These are phyloP conservation scores for Oryzias curvinotus DNA, from an alignment of 2,113 vertebrate genomes.

Conservation along the genomic window DNA sequence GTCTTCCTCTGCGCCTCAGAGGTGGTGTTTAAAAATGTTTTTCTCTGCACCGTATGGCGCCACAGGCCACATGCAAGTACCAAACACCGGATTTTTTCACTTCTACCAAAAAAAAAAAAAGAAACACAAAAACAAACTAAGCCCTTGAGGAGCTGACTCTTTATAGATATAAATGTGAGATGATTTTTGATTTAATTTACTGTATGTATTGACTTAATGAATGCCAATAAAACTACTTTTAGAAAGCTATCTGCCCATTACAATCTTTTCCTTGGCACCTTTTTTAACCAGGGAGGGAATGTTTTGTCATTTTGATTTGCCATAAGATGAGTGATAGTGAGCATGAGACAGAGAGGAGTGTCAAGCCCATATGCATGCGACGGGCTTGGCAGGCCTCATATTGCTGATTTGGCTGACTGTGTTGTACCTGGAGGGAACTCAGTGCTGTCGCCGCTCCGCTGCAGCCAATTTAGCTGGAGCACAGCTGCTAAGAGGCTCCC, in stretches of 20 bases:
- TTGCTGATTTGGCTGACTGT: conserved; percentile 59
- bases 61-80: background rate
- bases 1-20: background rate
- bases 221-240: background rate
- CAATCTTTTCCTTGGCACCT: conserved; percentile 48
- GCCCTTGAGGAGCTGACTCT: background rate
- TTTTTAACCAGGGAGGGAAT: conserved; percentile 29
- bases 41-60: background rate
- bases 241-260: conserved; percentile 49
- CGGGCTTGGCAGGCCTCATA: conserved; percentile 48
- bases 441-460: conserved; percentile 47
- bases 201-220: background rate
- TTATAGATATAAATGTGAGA: background rate
- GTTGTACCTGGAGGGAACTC: conserved; percentile 61
- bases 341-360: conserved; percentile 59
- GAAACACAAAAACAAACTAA: background rate
- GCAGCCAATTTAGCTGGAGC: conserved; percentile 71
- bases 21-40: background rate
- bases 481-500: conserved; percentile 74
- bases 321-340: conserved; percentile 55
- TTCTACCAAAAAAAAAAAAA: background rate
- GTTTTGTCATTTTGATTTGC: conserved; percentile 58
- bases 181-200: background rate
- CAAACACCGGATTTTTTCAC: background rate
- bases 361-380: conserved; percentile 63